Percentiles rank a stretch among this genome's conserved stretches.
These are phyloP conservation scores for Trichonephila clavata DNA, from an alignment of 1,140 invertebrate genomes.

Conservation along the genomic window DNA sequence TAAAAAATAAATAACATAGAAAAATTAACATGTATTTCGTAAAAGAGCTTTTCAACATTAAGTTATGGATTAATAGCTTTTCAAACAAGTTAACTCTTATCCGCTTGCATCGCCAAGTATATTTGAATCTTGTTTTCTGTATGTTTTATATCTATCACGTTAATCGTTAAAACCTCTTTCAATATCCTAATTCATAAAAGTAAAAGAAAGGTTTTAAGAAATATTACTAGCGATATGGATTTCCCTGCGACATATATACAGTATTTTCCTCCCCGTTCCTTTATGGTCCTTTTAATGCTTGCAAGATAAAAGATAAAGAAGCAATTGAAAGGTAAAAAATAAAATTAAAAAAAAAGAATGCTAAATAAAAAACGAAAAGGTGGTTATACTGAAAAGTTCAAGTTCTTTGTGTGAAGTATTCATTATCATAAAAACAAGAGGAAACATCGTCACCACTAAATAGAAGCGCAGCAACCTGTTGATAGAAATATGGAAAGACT, in stretches of 20 bases:
- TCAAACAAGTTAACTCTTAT: too few relatives aligned
- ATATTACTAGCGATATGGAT: not conserved
- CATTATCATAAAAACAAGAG: constrained; percentile 32
- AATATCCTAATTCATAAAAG: not conserved
- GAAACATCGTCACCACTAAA: not conserved
- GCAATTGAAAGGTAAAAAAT: not conserved
- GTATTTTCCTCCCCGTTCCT: not conserved
- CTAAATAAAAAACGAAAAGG: not conserved
- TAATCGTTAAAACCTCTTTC: not conserved
- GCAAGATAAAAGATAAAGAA: not conserved
- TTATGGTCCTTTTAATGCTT: constrained; percentile 6
- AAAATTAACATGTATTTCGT: too few relatives aligned
- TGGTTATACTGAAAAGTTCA: not conserved
- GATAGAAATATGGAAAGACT: constrained; percentile 42
- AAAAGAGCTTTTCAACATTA: too few relatives aligned
- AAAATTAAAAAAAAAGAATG: not conserved
- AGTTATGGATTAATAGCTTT: too few relatives aligned
- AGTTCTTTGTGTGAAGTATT: constrained; percentile 13
- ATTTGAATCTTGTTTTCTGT: too few relatives aligned
- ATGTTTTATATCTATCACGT: too few relatives aligned
- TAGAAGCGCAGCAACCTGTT: constrained; percentile 52
- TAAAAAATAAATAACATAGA: too few relatives aligned
- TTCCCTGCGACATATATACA: not conserved
- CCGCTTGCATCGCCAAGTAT: too few relatives aligned
- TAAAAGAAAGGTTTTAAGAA: not conserved